Evolutionary conservation across 1,140 invertebrate genomes (phyloP), one percentile per base, ranked within the genome.

Genomic region (Varroa destructor): DNA sequence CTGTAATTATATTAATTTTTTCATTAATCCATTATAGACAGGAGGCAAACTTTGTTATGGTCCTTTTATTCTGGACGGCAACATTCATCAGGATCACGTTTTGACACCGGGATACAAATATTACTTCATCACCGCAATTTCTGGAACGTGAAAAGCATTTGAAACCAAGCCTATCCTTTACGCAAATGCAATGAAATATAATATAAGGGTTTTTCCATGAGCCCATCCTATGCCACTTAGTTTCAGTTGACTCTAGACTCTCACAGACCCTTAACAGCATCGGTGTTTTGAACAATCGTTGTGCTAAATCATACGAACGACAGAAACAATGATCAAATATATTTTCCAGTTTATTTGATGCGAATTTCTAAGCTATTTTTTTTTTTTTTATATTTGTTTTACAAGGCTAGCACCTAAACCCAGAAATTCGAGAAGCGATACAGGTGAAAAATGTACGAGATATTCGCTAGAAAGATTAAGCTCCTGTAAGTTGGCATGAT

Each of bases 91-190:
- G 61, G 61, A 67, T 12, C 46, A 43, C 37, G 61, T 43, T 67
- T 36, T 46, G 10, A 67, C 46, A 37, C 61, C 61, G 8, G 40
- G 61, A 36, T 67, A 37, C 61, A 37, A 67, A 8, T 67, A 67
- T 37, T 36, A 12, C 12, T 67, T 40, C 61, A 67, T 67, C 2
- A 67, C 61, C 2, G 61, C 0, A 14, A 14, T 67, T 12, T 36
- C 61, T 14, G 61, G 61, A 67, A 67, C 40, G 61, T 14, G 46
- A 37, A 67, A 67, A 67, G 14, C 61, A 8, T 67, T 67, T 12
- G 61, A 67, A 37, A 67, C 61, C 10, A 67, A 67, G 40, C 61
- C 61, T 46, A 67, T 37, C 12, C 61, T 37, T 12, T 67, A 67
- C 37, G 40, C 61, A 46, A 67, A 37, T 51, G 46, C 8, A 51